Base-by-base conservation (phyloP, 2,888 invertebrate genomes). In the Xylocampa areola region DNA sequence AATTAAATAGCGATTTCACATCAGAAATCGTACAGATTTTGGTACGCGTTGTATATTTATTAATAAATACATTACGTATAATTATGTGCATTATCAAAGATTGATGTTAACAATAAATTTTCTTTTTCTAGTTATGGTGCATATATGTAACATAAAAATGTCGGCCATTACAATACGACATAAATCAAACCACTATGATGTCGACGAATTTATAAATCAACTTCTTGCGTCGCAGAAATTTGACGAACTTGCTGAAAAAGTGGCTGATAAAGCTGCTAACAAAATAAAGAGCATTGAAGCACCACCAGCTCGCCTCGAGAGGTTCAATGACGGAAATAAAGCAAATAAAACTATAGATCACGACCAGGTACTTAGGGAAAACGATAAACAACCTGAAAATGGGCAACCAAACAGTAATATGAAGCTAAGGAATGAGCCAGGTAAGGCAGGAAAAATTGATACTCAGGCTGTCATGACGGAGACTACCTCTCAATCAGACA, bases 181-280 rank as follows among this genome's bases (percentile, higher is more conserved):
- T 8, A 17, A n/a, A 13, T 7, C 33, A n/a, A 44, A 27, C 4
- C 16, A 17, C 5, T 55, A 45, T 8, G 58, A 70, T 17, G 36
- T 71, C 2, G 69, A 73, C 1, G 39, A 21, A 11, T 74, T 72
- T 16, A 60, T 72, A 27, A 58, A 30, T 4, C 45, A 54, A 41
- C 35, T 72, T 3, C 21, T 72, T 0, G 27, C 54, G 1, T 73
- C 70, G 0, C 37, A 30, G 4, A 63, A 54, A 41, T 70, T 73
- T 33, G 63, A 60, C 2, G 59, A 62, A 25, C 36, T 72, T 0
- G 51, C 60, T 0, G 72, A 72, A 0, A 55, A 37, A 32, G 14
- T 72, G 0, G 63, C 72, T 4, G 63, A 70, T 0, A 74, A 67
- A 25, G 60, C 71, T 0, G 68, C 37, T 0, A 32, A 19, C 0